Percentiles rank a stretch among this genome's conserved stretches.
These are phyloP conservation scores for Corydoras sp. DNA, from an alignment of 2,113 vertebrate species.

Conservation along the genomic window DNA sequence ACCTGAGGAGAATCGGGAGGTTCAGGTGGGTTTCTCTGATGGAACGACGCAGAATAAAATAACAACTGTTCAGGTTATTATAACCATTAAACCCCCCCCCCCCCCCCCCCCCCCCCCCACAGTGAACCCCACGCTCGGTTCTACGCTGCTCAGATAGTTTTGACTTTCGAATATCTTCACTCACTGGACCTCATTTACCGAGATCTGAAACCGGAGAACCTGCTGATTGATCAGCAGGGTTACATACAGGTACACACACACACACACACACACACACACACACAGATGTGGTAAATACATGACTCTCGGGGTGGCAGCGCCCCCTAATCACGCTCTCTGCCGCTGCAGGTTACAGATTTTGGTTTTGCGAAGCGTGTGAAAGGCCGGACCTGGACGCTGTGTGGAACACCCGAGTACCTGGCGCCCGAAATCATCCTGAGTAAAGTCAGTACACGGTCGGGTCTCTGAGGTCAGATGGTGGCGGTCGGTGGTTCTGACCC, in stretches of 20 bases:
- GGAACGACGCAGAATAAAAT: too few relatives aligned
- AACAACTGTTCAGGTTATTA: too few relatives aligned
- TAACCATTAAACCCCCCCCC: not conserved
- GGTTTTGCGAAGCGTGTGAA: constrained; percentile 92
- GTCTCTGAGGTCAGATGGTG: too few relatives aligned
- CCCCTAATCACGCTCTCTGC: too few relatives aligned
- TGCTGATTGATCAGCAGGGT: constrained; percentile 90
- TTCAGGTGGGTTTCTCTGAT: constrained; percentile 69
- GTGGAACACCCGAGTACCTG: constrained; percentile 87
- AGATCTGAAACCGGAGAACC: constrained; percentile 90
- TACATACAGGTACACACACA: constrained; percentile 75
- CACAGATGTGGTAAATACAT: not conserved
- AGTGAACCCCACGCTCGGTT: constrained; percentile 91
- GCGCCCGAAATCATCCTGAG: constrained; percentile 52
- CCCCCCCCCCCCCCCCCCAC: constrained; percentile 2
- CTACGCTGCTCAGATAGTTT: constrained; percentile 89
- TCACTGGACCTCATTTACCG: constrained; percentile 90
- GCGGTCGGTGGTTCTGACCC: not conserved
- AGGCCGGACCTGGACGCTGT: constrained; percentile 90
- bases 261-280: constrained; percentile 1
- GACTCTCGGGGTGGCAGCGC: too few relatives aligned
- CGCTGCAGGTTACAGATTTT: constrained; percentile 84
- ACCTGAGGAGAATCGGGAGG: constrained; percentile 84
- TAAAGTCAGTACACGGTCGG: constrained; percentile 84
- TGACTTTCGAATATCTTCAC: constrained; percentile 93